These are phyloP conservation scores for Puffinus mauretanicus DNA, from an alignment of 2,113 vertebrate species.

Conservation along the genomic window DNA sequence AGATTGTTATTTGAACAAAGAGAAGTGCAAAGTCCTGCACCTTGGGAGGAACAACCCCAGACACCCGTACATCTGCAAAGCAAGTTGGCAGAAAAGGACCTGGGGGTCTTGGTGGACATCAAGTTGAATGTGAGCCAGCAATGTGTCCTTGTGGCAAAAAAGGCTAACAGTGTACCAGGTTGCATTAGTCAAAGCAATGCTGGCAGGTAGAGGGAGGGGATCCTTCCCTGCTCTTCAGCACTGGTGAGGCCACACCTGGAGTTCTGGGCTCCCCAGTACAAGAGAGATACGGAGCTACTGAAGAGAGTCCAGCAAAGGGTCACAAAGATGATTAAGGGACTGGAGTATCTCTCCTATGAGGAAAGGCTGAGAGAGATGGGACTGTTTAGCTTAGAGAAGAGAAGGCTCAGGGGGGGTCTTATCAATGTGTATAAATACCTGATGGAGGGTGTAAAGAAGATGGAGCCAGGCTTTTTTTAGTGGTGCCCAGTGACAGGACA, in stretches of 20 bases:
- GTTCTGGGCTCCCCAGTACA: neutral
- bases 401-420: neutral
- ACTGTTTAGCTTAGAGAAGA: neutral
- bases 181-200: neutral
- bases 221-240: neutral
- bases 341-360: neutral
- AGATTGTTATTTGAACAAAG: neutral
- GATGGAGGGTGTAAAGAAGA: neutral
- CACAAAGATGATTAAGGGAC: no score
- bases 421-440: neutral
- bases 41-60: neutral
- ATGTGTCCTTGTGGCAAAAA: neutral
- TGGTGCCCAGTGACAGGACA: neutral
- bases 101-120: neutral
- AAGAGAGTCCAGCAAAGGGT: neutral
- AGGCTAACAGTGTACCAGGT: fast-evolving
- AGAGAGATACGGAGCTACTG: neutral
- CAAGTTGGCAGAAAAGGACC: neutral
- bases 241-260: neutral
- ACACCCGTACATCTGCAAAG: neutral
- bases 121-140: neutral
- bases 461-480: neutral
- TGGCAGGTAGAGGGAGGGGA: neutral
- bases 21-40: neutral
- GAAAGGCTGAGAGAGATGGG: neutral